Evolutionary conservation across 2,113 vertebrate genomes (phyloP), one percentile per base, ranked within the genome.

Genomic region (Ramphastos sulfuratus): DNA sequence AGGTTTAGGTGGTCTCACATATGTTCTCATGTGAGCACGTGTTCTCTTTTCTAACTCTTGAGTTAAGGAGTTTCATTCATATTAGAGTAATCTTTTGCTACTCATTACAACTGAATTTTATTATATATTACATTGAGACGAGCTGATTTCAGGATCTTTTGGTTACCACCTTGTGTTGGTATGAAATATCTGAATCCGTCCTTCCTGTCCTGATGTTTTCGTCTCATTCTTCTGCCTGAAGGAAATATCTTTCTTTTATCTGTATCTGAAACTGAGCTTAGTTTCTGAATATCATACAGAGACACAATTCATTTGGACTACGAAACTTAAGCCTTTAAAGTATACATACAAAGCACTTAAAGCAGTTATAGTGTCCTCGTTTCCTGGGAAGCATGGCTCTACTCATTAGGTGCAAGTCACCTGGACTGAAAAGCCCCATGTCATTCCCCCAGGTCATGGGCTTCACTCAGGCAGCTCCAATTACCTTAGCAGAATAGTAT

Each of bases 401-500:
- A 85, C 90, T 96, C 94, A 96, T 94, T 93, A 95, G 82, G 61
- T 93, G 50, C 85, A 44, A 91, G 91, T 93, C 91, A 91, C 73
- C 90, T 75, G 7, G 73, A 19, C 82, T 94, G 91, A 94, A 94
- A 90, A 95, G 85, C 87, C 12, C 3, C 76, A 72, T 61, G 70
- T 90, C 91, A 73, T 95, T 92, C 95, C 96, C 95, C 81, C 85
- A 86, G 93, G 94, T 94, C 90, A 96, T 91, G 23, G 12, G 52
- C 78, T 80, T 77, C 50, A 27, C 82, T 93, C 42, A 9, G 25
- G 93, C 90, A 85, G 91, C 92, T 96, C 93, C 95, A 96, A 94
- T 96, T 96, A 96, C 94, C 93, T 82, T 58, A 6, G 69, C 87
- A 93, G 91, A 92, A 91, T 90, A 59, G 90, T 75, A 91, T 96